Evolutionary conservation across 2,113 vertebrate genomes (phyloP).

Genomic region (Thermophis baileyi): DNA sequence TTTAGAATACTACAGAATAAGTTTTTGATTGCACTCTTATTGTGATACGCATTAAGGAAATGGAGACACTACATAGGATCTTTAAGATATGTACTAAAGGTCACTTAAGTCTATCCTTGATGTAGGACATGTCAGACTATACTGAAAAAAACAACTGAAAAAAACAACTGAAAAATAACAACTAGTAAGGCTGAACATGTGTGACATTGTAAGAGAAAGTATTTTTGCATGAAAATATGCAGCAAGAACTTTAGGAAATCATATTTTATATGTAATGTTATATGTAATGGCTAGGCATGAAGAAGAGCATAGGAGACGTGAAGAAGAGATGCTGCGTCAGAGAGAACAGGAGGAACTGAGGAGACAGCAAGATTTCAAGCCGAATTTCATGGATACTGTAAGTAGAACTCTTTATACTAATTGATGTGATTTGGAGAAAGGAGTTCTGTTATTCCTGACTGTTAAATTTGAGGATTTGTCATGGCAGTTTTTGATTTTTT

Average conservation of each 20-base stretch:
- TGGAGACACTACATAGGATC: not conserved
- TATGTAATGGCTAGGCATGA: constrained; percentile 70
- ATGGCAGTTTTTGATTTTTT: not conserved
- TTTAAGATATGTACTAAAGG: not conserved
- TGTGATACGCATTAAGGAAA: not conserved
- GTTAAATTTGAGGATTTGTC: not conserved
- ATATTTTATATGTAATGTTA: not conserved
- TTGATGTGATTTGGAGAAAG: not conserved
- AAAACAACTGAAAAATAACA: not conserved
- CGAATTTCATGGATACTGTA: constrained; percentile 90
- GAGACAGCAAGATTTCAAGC: constrained; percentile 88
- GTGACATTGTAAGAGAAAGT: not conserved
- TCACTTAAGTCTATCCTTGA: not conserved
- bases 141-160: no score
- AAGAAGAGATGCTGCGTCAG: constrained; percentile 92
- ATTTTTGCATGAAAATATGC: not conserved
- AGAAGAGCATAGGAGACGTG: constrained; percentile 89
- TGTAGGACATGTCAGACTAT: not conserved
- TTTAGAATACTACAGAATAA: not conserved
- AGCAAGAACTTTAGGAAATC: not conserved
- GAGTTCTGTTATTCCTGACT: not conserved
- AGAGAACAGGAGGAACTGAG: constrained; percentile 91
- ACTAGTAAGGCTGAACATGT: constrained; percentile 54
- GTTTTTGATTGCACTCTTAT: not conserved
- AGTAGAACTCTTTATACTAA: constrained; percentile 65